Evolutionary conservation across 2,797 vertebrate species (phyloP), one percentile per base, ranked within the genome.

Genomic region (Pyrocephalus nanus): DNA sequence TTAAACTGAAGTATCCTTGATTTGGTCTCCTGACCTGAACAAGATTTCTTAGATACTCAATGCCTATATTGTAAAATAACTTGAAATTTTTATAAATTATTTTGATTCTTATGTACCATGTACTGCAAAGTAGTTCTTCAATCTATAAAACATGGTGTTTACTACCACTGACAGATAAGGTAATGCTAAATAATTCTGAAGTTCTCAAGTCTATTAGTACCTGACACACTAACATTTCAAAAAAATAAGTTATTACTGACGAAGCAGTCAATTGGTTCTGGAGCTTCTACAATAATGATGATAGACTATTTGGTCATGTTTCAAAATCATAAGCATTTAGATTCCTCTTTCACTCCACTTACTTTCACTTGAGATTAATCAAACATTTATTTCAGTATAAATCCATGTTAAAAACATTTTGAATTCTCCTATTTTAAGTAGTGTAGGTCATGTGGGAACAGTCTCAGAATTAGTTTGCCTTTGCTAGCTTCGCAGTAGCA

Each of bases 1-100:
- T 86, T 91, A 86, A 94, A 92, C 40, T 47, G 5, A 8, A 93
- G 16, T 85, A 86, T 92, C 38, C 71, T 81, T 94, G 51, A 94
- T 94, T 86, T 94, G 70, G 40, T 54, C 55, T 70, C 70, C 55
- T 91, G 93, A 43, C 27, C 40, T 91, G 83, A 91, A 82, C n/a
- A 81, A 92, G 34, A 65, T 88, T 80, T 91, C 65, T 86, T 78
- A 55, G 36, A 54, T 86, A 77, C 19, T 48, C 7, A n/a, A 62
- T 50, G 15, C 19, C 2, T 82, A 14, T 75, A 55, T 64, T 82
- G 54, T 76, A 70, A 92, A 92, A 70, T 50, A 87, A 55, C 45
- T 79, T 89, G 16, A 87, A 86, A 57, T 90, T 78, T 90, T 83
- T 71, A 50, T 32, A 90, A 85, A 86, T 95, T 73, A 70, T 81